Evolutionary conservation across 2,113 vertebrate genomes (phyloP).

Genomic region (Thalassarche chlororhynchos): DNA sequence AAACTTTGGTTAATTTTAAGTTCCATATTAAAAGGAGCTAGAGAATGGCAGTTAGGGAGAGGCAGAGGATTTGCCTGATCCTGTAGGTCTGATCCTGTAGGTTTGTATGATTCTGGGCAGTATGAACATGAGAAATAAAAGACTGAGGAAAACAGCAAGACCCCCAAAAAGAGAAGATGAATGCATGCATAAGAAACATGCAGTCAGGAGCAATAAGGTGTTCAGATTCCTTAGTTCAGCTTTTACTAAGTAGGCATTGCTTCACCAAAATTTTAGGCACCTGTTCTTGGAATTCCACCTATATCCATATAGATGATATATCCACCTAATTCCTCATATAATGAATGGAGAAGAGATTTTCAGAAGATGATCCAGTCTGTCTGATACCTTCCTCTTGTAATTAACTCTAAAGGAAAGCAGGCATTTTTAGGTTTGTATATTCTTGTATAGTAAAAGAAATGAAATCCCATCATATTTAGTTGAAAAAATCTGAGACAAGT

Average conservation of each 20-base stretch:
- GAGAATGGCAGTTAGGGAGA: neutral
- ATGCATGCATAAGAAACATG: neutral
- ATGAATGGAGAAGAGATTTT: neutral
- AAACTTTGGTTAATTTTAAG: neutral
- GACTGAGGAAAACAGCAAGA: neutral
- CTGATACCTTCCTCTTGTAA: neutral
- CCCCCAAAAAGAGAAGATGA: neutral
- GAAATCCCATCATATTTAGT: neutral
- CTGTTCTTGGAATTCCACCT: neutral
- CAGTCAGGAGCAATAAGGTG: neutral
- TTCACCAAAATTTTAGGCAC: neutral
- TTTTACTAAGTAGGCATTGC: neutral
- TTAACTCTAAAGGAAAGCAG: neutral
- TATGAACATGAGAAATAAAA: neutral
- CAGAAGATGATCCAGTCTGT: neutral
- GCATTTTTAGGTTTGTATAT: neutral
- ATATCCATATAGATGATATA: neutral
- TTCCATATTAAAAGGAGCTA: neutral
- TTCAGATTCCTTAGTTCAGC: neutral
- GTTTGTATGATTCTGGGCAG: neutral
- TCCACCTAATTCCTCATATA: neutral
- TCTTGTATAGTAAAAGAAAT: neutral
- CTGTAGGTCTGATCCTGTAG: neutral
- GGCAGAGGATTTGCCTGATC: neutral
- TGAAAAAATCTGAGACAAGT: neutral